Base-by-base conservation (phyloP, 2,888 invertebrate genomes). In the Philopedon plagiatum region DNA sequence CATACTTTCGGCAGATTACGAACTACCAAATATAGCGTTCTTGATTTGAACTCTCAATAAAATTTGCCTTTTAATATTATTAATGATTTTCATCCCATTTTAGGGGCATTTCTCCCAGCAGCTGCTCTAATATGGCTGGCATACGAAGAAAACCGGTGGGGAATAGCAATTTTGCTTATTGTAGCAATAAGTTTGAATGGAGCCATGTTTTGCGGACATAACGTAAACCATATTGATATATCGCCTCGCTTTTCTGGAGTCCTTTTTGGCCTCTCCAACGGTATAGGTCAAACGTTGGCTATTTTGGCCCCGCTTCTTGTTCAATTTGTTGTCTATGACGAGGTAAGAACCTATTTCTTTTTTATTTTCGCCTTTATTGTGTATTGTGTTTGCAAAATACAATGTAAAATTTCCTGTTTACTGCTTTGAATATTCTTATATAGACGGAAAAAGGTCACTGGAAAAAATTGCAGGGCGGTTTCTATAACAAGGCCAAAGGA, bases 201-300 rank as follows among this genome's bases (percentile, higher is more conserved):
- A 15, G 75, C 73, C 46, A 70, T 75, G 73, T 73, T 75, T 26
- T 73, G 75, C 29, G 75, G 75, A 41, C 66, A 75, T 56, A 75
- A 73, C 64, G 75, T 75, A 7, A 75, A 75, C 63, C 73, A 73
- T 58, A 75, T 75, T 64, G 75, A 75, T 54, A 73, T 75, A 67
- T 73, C 75, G 44, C 75, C 75, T 11, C 66, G 75, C 13, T 75
- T 71, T 67, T 73, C 73, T n/a, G 75, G 75, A 26, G 67, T 73
- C 15, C 64, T 75, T 23, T 75, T 73, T 60, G 75, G 75, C 9
- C 67, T 75, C 56, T 73, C 75, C 7, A 75, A 75, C 26, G 75
- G 75, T 3, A 73, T 67, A 15, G 75, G 75, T 54, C 75, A 75
- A 56, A 56, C 69, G 21, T 39, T 73, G 61, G 70, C 75, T 8